A percentile compares a stretch with the other conserved stretches of the same genome.
Evolutionary conservation across 2,888 invertebrate genomes (phyloP).

Genomic region (Boloria euphrosyne): DNA sequence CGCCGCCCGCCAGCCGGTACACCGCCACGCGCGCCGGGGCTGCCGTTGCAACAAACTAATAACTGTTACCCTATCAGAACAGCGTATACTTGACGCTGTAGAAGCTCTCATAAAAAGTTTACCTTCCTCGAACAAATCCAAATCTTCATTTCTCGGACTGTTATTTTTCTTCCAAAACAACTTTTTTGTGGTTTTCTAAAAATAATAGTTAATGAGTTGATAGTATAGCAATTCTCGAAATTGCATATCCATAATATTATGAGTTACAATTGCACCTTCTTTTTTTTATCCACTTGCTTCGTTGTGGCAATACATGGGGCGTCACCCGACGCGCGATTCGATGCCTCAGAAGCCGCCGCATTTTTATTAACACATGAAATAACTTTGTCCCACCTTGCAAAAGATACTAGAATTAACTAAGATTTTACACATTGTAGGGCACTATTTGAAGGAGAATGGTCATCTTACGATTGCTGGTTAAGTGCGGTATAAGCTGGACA

Average conservation of each 20-base stretch:
- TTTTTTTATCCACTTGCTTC: neutral
- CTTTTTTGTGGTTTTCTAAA: constrained; percentile 12
- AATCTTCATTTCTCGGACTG: neutral
- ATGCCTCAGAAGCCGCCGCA: neutral
- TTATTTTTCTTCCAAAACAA: constrained; percentile 7
- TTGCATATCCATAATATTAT: neutral
- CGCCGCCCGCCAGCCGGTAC: constrained; percentile 58
- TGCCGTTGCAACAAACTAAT: constrained; percentile 7
- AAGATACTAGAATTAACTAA: neutral
- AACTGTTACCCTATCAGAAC: neutral
- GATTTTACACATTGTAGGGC: neutral
- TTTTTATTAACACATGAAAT: neutral
- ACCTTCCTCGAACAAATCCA: constrained; percentile 1
- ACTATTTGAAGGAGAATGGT: too few relatives aligned
- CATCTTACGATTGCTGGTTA: constrained; percentile 26
- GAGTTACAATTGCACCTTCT: neutral
- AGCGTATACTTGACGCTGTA: too few relatives aligned
- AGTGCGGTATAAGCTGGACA: constrained; percentile 31
- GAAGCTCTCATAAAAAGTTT: neutral
- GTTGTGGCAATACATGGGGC: neutral
- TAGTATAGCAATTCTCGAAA: too few relatives aligned
- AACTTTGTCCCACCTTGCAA: constrained; percentile 19
- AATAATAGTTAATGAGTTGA: neutral
- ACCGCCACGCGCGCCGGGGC: constrained; percentile 61
- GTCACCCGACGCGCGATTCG: neutral